Base-by-base conservation (phyloP, 1,140 invertebrate genomes). In the Solenopsis invicta region DNA sequence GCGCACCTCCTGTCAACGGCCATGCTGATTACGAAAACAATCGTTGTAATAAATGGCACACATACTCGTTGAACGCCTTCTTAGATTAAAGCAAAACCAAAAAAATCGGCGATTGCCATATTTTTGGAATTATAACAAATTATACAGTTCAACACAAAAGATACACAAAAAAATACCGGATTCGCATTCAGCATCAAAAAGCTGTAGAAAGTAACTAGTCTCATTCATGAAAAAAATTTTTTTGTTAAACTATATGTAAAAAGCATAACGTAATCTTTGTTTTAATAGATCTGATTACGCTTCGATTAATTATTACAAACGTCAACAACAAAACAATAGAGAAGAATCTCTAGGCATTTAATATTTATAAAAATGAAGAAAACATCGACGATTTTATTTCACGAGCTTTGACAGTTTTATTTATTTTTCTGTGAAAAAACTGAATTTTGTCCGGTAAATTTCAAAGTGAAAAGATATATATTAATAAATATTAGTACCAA, bases 11-110 rank as follows among this genome's bases (percentile, higher is more conserved):
- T 61, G 64, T 71, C 56, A 50, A 50, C 50, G 21, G 24, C 50
- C 54, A 18, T 45, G 54, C 54, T 62, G 69, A 62, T 75, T 84
- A 16, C n/a, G 48, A 61, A 75, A n/a, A 71, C 80, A 21, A 74
- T 21, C 41, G 41, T 61, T 34, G 21, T 75, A 48, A 75, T 61
- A 84, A 84, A 50, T 84, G 9, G 54, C 69, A 61, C n/a, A 29
- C 48, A 16, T 61, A 34, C 24, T 16, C 16, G n/a, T 12, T 21
- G 21, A 29, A 6, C 41, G 4, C 8, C 16, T 72, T 41, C 12
- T n/a, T 48, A 74, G 8, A 10, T 59, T 24, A 8, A 54, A 16
- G 4, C 6, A 16, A 5, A 18, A 18, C 21, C 29, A 0, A 50
- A 78, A 78, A 77, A 64, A 64, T 41, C 24, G 16, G 37, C 6